Conservation (phyloP, 2,888 invertebrate genomes). For the Eudasyphora cyanicolor region DNA sequence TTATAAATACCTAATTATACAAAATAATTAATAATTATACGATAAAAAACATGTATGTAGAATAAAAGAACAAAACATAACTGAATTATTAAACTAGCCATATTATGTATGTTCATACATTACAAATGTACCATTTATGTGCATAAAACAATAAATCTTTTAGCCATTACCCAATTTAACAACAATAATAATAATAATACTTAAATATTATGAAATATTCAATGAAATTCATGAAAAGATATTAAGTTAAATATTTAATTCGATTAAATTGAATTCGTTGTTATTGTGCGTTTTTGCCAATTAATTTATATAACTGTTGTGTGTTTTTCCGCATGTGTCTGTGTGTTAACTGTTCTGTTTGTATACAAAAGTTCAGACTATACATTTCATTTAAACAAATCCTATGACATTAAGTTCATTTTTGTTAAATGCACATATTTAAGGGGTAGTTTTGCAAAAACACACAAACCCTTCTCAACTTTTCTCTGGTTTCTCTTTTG, state of each 20-base stretch:
- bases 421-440: slow-evolving; percentile 11
- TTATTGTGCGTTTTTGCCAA: slow-evolving; percentile 7
- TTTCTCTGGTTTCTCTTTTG: background rate
- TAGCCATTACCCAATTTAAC: slow-evolving; percentile 5
- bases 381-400: slow-evolving; percentile 22
- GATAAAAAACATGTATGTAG: too few species aligned
- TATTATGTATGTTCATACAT: too few species aligned
- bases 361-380: too few species aligned
- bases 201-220: slow-evolving; percentile 27
- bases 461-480: background rate
- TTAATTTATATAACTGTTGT: background rate
- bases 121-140: too few species aligned
- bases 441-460: background rate
- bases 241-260: slow-evolving; percentile 37
- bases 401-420: slow-evolving; percentile 22
- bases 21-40: too few species aligned
- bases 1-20: too few species aligned
- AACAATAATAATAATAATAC: too few species aligned
- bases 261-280: slow-evolving; percentile 27
- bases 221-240: slow-evolving; percentile 28
- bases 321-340: background rate
- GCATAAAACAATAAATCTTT: slow-evolving; percentile 6
- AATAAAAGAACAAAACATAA: too few species aligned
- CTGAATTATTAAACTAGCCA: too few species aligned
- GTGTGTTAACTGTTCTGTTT: background rate